Conservation (phyloP, 2,113 vertebrate genomes). For the Ardeotis arabs region DNA sequence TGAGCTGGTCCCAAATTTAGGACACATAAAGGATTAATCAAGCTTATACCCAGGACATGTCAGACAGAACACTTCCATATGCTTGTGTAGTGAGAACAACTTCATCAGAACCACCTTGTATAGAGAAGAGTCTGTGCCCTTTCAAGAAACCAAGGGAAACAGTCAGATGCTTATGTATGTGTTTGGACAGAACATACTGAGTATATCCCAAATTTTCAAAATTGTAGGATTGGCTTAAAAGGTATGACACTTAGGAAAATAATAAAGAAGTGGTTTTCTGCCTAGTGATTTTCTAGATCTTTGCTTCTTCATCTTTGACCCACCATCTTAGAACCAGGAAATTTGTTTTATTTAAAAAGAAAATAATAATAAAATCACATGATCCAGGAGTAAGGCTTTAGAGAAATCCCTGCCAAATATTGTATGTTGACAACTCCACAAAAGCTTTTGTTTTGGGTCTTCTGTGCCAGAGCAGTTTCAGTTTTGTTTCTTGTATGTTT, state of each 20-base stretch:
- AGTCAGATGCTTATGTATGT: not conserved
- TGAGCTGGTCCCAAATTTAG: not conserved
- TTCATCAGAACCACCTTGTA: not conserved
- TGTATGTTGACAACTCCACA: not conserved
- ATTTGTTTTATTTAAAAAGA: not conserved
- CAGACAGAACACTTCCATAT: not conserved
- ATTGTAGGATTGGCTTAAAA: not conserved
- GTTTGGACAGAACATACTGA: not conserved
- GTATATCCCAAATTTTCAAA: not conserved
- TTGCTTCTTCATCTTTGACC: not conserved
- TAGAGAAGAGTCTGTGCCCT: not conserved
- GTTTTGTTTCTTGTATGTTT: not conserved
- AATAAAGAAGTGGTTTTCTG: not conserved
- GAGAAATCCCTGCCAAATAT: not conserved
- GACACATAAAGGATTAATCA: not conserved
- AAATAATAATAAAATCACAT: not conserved
- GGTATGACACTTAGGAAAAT: not conserved
- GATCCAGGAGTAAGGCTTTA: not conserved
- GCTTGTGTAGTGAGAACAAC: not conserved
- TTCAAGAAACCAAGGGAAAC: not conserved
- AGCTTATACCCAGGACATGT: not conserved
- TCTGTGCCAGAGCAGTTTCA: not conserved
- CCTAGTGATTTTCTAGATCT: not conserved
- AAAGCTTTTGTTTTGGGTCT: not conserved
- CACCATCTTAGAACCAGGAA: not conserved